Percentiles rank a stretch among this genome's conserved stretches.
phyloP scores from a whole-genome alignment of 2,113 vertebrate species.

The Urocynchramus pylzowi region DNA sequence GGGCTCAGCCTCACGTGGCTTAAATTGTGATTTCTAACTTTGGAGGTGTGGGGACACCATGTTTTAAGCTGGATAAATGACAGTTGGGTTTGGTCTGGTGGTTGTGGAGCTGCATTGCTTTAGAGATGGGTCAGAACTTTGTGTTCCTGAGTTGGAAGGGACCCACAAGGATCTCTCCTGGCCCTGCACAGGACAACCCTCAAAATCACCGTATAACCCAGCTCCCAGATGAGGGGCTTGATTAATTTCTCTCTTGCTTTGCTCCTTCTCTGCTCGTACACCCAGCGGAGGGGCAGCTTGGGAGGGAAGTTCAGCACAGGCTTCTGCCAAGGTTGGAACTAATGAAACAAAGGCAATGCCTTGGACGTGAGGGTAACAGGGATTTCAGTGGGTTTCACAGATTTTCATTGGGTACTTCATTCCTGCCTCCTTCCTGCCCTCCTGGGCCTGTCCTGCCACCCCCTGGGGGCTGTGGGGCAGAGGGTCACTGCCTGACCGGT shows the following conservation, averaged over 20 bases:
- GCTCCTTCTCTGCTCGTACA: background rate
- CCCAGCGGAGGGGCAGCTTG: background rate
- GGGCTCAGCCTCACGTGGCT: background rate
- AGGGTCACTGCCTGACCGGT: background rate
- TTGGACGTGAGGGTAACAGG: background rate
- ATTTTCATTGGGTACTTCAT: background rate
- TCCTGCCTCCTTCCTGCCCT: background rate
- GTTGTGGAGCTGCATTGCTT: accelerated
- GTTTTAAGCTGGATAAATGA: background rate
- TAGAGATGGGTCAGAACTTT: background rate
- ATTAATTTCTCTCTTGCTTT: background rate
- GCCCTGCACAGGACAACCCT: background rate
- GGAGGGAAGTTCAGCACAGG: background rate
- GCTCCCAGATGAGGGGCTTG: background rate
- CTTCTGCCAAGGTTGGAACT: background rate
- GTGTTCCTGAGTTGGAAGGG: background rate
- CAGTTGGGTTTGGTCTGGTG: background rate
- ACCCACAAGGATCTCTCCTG: background rate
- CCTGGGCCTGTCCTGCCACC: background rate
- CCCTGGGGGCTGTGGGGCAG: accelerated
- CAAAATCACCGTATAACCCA: background rate
- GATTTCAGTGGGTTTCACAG: background rate
- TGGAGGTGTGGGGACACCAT: accelerated
- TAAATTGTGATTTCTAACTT: background rate
- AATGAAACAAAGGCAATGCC: accelerated